Conservation (phyloP, 2,797 vertebrate species). For the Oryzias dopingdopingensis region DNA sequence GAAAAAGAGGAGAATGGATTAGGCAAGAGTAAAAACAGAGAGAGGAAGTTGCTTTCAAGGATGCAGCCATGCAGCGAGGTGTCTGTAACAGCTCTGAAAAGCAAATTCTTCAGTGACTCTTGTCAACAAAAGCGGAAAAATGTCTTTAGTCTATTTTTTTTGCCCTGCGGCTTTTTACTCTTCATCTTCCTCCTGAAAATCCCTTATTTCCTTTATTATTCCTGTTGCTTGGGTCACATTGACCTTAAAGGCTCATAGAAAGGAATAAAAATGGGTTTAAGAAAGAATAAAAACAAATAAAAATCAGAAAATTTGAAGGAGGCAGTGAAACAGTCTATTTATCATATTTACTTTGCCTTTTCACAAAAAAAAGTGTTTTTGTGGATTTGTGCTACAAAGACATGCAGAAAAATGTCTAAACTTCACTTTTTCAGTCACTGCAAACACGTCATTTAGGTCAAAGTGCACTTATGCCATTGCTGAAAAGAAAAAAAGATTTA, state of each 20-base stretch:
- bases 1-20: slow-evolving; percentile 33
- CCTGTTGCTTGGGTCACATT: slow-evolving; percentile 27
- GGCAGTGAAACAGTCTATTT: slow-evolving; percentile 53
- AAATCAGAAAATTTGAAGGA: slow-evolving; percentile 7
- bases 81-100: slow-evolving; percentile 41
- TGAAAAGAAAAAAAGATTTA: slow-evolving; percentile 21
- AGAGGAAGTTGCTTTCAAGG: slow-evolving; percentile 9
- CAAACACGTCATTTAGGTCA: too few relatives aligned
- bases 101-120: slow-evolving; percentile 14
- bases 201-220: neutral
- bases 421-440: slow-evolving; percentile 29
- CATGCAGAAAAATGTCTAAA: slow-evolving; percentile 54
- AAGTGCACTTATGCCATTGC: too few relatives aligned
- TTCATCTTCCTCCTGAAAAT: slow-evolving; percentile 2
- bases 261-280: slow-evolving; percentile 3
- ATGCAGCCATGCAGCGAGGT: slow-evolving; percentile 12
- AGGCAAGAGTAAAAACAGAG: slow-evolving; percentile 28
- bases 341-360: slow-evolving; percentile 34
- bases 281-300: neutral
- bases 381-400: slow-evolving; percentile 40
- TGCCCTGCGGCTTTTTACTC: neutral
- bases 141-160: slow-evolving; percentile 17
- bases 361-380: slow-evolving; percentile 45
- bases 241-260: slow-evolving; percentile 39
- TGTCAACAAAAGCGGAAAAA: neutral